A percentile compares a stretch with the other conserved stretches of the same genome.
These are phyloP conservation scores for Sericinus montela DNA, from an alignment of 2,888 invertebrate species.

Conservation along the genomic window DNA sequence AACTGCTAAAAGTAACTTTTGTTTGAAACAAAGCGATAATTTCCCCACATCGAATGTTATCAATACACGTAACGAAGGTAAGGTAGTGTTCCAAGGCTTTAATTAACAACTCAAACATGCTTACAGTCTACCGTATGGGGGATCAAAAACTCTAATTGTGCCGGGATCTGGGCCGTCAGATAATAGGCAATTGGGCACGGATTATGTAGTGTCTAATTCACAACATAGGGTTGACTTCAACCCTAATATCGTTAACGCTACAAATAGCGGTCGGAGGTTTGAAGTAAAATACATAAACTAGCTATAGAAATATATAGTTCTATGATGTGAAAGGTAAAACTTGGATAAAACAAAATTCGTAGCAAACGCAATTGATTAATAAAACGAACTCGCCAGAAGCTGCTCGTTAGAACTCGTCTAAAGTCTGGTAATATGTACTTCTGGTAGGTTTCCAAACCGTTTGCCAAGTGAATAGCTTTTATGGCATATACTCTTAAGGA, in stretches of 20 bases:
- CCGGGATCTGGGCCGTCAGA: constrained; percentile 6
- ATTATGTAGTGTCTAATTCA: constrained; percentile 19
- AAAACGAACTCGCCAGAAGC: too few species aligned
- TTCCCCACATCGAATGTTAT: constrained; percentile 10
- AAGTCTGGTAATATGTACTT: too few species aligned
- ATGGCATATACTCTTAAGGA: too few species aligned
- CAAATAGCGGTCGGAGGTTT: constrained; percentile 15
- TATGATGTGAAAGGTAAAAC: constrained; percentile 2
- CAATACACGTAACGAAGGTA: constrained; percentile 21
- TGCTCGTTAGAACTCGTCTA: too few species aligned
- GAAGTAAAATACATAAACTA: constrained; percentile 6
- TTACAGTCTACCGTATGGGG: constrained; percentile 7
- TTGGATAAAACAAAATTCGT: not conserved
- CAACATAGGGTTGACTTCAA: constrained; percentile 10
- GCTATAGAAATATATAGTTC: too few species aligned
- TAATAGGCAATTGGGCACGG: constrained; percentile 17
- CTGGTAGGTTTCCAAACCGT: too few species aligned
- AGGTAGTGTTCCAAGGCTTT: constrained; percentile 11
- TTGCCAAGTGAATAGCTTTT: too few species aligned
- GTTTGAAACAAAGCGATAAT: constrained; percentile 14
- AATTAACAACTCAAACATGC: constrained; percentile 16
- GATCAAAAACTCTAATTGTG: constrained; percentile 20
- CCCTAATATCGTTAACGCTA: constrained; percentile 12
- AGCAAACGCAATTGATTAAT: too few species aligned
- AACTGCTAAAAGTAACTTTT: constrained; percentile 5